Conservation (phyloP, 1,140 invertebrate genomes). For the Pomacea maculata region DNA sequence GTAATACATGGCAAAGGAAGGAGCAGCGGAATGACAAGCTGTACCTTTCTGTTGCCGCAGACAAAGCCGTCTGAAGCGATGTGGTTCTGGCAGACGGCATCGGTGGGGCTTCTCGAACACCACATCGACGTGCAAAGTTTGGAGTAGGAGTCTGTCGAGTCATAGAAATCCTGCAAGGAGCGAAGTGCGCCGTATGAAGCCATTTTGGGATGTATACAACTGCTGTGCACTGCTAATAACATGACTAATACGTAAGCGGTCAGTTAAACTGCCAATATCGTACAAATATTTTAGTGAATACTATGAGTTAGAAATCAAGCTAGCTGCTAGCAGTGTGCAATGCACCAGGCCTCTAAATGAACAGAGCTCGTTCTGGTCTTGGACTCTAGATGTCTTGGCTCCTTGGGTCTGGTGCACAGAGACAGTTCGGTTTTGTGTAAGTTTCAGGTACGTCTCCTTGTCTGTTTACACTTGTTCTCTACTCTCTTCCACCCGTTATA, state of each 20-base stretch:
- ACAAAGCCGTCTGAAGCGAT: slow-evolving; percentile 27
- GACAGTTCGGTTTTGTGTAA: no score
- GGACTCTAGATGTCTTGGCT: no score
- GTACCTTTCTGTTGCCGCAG: slow-evolving; percentile 16
- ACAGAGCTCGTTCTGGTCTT: no score
- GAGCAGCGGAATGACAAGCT: no score
- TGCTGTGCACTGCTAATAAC: neutral
- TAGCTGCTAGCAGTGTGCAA: neutral
- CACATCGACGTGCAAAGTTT: slow-evolving; percentile 25
- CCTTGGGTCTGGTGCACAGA: no score
- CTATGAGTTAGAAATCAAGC: neutral
- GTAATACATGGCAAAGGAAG: no score
- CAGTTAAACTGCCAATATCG: neutral
- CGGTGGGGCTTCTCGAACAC: slow-evolving; percentile 13
- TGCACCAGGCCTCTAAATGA: no score
- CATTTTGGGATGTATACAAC: neutral
- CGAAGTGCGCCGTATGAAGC: neutral
- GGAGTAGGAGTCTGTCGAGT: neutral
- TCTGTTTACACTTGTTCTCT: no score
- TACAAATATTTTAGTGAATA: neutral
- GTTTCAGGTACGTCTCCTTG: no score
- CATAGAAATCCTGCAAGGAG: slow-evolving; percentile 21
- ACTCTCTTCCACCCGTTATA: no score
- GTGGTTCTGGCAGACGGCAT: slow-evolving; percentile 17
- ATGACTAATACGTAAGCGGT: neutral